phyloP scores from a whole-genome alignment of 2,797 vertebrate genomes.

The Sebastes hopkinsi region DNA sequence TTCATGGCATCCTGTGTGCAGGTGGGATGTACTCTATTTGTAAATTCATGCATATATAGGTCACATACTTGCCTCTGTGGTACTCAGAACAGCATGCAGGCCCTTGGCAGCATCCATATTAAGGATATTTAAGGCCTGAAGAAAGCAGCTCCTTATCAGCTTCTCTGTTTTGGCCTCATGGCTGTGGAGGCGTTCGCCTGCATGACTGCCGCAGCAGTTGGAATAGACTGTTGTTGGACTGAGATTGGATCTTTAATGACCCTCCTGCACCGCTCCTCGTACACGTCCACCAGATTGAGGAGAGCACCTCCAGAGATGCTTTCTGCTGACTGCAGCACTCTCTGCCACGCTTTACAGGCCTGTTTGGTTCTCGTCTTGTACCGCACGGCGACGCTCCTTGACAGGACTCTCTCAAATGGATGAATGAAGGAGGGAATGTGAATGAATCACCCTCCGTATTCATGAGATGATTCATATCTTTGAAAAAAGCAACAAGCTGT shows the following conservation, averaged over 20 bases:
- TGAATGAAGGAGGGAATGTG: conserved; percentile 12
- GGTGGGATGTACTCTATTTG: conserved; percentile 7
- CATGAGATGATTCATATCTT: conserved; percentile 20
- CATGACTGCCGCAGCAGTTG: conserved; percentile 34
- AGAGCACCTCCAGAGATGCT: conserved; percentile 18
- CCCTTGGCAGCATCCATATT: background rate
- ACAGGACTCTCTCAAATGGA: background rate
- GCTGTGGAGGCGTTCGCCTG: conserved; percentile 36
- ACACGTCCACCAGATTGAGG: conserved; percentile 36
- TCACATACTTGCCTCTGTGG: background rate
- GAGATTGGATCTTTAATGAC: conserved; percentile 52
- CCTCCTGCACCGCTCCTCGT: background rate
- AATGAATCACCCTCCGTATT: conserved; percentile 27
- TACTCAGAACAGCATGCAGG: conserved; percentile 24
- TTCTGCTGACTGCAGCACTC: conserved; percentile 44
- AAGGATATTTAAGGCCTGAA: conserved; percentile 12
- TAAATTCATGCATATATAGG: conserved; percentile 9
- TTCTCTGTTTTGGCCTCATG: conserved; percentile 6
- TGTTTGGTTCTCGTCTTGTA: background rate
- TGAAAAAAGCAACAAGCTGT: background rate
- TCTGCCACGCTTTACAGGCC: background rate
- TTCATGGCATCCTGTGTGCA: background rate
- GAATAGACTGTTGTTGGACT: conserved; percentile 6
- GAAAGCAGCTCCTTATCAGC: conserved; percentile 12
- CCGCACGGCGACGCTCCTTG: background rate